A percentile compares a stretch with the other conserved stretches of the same genome.
phyloP scores from a whole-genome alignment of 2,888 invertebrate species.

The Drosophila neotestacea region DNA sequence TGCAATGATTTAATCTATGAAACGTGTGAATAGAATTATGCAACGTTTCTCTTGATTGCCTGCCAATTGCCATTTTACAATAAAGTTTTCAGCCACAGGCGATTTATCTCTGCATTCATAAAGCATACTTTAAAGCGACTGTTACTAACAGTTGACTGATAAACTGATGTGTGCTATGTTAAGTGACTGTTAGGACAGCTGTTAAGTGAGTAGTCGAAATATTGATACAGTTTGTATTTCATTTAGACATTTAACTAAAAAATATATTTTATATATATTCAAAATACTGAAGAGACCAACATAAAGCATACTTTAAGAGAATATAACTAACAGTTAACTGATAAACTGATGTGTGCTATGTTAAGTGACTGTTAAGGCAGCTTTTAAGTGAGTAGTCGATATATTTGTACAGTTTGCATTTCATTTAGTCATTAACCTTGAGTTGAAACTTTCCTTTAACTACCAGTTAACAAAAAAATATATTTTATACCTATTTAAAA shows the following conservation, averaged over 20 bases:
- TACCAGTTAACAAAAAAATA: too few relatives aligned
- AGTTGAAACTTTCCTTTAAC: too few relatives aligned
- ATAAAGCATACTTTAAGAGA: neutral
- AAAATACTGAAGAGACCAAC: too few relatives aligned
- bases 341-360: neutral
- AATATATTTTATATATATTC: too few relatives aligned
- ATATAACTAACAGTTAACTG: neutral
- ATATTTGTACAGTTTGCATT: too few relatives aligned
- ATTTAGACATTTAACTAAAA: too few relatives aligned
- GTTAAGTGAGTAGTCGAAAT: too few relatives aligned
- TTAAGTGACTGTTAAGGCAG: neutral
- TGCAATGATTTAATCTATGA: conserved; percentile 39
- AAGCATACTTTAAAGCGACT: neutral
- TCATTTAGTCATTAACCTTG: too few relatives aligned
- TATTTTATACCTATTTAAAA: too few relatives aligned
- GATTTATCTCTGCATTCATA: neutral
- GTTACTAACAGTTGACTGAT: neutral
- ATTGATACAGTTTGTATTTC: too few relatives aligned
- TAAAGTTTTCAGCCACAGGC: conserved; percentile 1
- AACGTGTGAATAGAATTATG: conserved; percentile 48
- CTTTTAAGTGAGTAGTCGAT: too few relatives aligned
- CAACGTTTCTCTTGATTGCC: conserved; percentile 36
- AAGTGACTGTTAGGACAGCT: neutral
- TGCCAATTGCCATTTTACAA: conserved; percentile 8
- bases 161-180: neutral